phyloP scores from a whole-genome alignment of 1,140 invertebrate genomes.

The Pectinophora gossypiella region DNA sequence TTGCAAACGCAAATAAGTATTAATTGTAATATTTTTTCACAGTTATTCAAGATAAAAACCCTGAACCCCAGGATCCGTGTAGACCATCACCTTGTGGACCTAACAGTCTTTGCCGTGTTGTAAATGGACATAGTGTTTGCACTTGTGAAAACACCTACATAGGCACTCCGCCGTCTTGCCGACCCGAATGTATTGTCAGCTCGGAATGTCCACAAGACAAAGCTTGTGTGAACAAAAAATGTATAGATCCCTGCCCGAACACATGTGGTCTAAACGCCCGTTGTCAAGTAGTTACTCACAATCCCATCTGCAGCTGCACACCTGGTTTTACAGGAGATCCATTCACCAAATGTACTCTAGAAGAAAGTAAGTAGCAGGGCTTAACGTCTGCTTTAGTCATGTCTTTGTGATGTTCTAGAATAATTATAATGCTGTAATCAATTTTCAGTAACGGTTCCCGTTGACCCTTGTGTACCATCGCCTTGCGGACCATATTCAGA shows the following conservation, averaged over 20 bases:
- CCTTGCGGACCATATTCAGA: constrained; percentile 88
- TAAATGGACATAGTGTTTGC: constrained; percentile 87
- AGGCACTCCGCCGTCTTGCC: constrained; percentile 85
- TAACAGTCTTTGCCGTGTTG: constrained; percentile 85
- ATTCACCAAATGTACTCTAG: constrained; percentile 79
- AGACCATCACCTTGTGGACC: constrained; percentile 88
- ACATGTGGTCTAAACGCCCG: constrained; percentile 87
- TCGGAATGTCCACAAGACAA: constrained; percentile 89
- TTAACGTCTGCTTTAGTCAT: too few relatives aligned
- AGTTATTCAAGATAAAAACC: constrained; percentile 30
- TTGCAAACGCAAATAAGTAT: neutral
- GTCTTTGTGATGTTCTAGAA: too few relatives aligned
- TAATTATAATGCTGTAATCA: neutral
- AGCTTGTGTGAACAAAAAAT: constrained; percentile 89
- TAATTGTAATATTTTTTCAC: constrained; percentile 20
- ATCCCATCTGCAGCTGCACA: constrained; percentile 87
- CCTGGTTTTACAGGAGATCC: constrained; percentile 87
- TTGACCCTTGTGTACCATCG: constrained; percentile 81
- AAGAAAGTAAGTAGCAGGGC: constrained; percentile 80
- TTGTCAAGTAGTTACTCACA: constrained; percentile 89
- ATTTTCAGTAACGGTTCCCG: constrained; percentile 45
- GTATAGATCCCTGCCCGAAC: constrained; percentile 87
- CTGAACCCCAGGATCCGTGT: constrained; percentile 79
- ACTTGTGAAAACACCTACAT: constrained; percentile 85
- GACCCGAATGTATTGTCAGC: constrained; percentile 89